Conservation (phyloP, 2,113 vertebrate species). For the Geococcyx californianus region DNA sequence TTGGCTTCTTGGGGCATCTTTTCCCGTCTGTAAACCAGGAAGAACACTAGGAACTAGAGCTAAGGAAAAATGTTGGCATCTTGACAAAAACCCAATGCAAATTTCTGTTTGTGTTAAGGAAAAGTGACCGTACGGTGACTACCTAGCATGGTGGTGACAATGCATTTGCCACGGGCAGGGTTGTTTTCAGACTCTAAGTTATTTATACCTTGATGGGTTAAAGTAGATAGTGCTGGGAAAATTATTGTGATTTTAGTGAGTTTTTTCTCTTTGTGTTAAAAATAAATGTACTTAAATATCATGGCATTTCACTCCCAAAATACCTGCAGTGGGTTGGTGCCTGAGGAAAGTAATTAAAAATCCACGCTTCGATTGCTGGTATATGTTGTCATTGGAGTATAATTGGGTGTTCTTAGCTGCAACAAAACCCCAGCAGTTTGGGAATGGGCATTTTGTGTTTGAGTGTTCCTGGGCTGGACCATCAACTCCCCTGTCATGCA, state of each 20-base stretch:
- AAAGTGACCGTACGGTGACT: not conserved
- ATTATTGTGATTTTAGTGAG: not conserved
- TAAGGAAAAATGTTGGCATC: not conserved
- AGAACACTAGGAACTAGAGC: not conserved
- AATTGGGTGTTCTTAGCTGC: not conserved
- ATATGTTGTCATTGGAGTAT: not conserved
- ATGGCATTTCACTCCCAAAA: not conserved
- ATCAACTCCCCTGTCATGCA: not conserved
- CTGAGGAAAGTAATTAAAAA: not conserved
- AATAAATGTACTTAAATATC: not conserved
- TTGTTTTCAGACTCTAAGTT: slow-evolving; percentile 20
- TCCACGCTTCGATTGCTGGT: not conserved
- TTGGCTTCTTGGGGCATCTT: not conserved
- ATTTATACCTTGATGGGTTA: not conserved
- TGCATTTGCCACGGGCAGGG: not conserved
- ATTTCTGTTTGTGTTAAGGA: not conserved
- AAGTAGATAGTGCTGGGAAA: not conserved
- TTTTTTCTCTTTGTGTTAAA: not conserved
- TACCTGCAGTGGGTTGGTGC: not conserved
- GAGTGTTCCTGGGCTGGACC: not conserved
- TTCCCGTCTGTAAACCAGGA: not conserved
- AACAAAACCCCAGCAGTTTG: not conserved
- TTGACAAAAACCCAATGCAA: not conserved
- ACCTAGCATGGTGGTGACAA: not conserved
- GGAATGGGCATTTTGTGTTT: not conserved